Evolutionary conservation across 2,888 invertebrate species (phyloP).

Genomic region (Nomada fucata): DNA sequence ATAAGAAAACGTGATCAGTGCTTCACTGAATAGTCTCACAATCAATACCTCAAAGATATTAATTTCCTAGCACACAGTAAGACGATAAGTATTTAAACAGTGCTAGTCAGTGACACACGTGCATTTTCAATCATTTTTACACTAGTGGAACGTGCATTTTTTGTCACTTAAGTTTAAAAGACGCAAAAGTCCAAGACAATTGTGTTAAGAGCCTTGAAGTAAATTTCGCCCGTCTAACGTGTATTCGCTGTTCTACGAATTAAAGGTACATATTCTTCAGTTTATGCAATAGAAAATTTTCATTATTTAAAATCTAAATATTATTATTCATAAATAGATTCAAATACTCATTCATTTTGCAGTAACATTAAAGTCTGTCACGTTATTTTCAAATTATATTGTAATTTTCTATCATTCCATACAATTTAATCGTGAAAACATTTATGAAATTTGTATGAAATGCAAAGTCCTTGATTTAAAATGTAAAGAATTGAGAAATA

Average conservation of each 20-base stretch:
- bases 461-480: background rate
- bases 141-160: background rate
- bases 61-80: background rate
- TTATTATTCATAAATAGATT: background rate
- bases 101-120: conserved; percentile 11
- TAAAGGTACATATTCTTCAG: no score
- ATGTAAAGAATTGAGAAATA: no score
- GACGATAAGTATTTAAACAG: background rate
- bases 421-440: no score
- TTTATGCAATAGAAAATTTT: background rate
- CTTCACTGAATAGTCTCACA: conserved; percentile 5
- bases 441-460: background rate
- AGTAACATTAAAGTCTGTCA: no score
- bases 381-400: background rate
- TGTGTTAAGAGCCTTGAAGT: no score
- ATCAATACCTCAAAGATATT: conserved; percentile 17
- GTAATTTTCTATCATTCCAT: no score
- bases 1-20: conserved; percentile 20
- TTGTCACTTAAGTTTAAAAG: no score
- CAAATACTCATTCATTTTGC: background rate
- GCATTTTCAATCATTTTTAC: background rate
- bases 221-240: no score
- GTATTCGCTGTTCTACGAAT: no score
- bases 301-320: background rate
- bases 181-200: no score